Evolutionary conservation across 2,797 vertebrate genomes (phyloP).

Genomic region (Scarus forsteni): DNA sequence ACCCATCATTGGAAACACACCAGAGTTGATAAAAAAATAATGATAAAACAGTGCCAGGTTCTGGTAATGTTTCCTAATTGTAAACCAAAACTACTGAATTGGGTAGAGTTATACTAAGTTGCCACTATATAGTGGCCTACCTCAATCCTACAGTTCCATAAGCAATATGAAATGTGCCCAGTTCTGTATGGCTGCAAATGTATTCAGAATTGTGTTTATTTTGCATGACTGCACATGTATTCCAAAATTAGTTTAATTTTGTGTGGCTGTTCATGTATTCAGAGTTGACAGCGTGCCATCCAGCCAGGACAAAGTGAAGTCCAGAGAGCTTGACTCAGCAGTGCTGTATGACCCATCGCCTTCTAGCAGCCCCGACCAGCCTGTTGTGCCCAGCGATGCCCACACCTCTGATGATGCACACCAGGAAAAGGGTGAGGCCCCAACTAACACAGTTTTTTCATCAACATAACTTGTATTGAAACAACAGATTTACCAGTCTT

Average conservation of each 20-base stretch:
- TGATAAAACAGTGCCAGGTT: too few species aligned
- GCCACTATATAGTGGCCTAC: too few species aligned
- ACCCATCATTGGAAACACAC: too few species aligned
- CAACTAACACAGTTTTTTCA: background rate
- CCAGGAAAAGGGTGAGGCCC: slow-evolving; percentile 92
- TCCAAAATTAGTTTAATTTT: background rate
- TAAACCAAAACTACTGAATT: too few species aligned
- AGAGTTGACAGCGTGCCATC: slow-evolving; percentile 95
- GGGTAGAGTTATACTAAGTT: too few species aligned
- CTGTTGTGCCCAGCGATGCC: slow-evolving; percentile 92
- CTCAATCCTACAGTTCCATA: too few species aligned
- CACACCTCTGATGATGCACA: slow-evolving; percentile 90
- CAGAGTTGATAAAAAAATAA: too few species aligned
- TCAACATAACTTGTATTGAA: background rate
- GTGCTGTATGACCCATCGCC: slow-evolving; percentile 89
- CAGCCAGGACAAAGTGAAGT: slow-evolving; percentile 95
- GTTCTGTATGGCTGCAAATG: too few species aligned
- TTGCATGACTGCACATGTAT: too few species aligned
- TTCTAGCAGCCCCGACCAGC: slow-evolving; percentile 90
- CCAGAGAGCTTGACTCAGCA: slow-evolving; percentile 91
- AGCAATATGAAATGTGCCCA: too few species aligned
- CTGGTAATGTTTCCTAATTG: too few species aligned
- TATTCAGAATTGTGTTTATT: too few species aligned
- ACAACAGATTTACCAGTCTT: background rate
- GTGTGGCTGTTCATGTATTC: slow-evolving; percentile 33